A percentile compares a stretch with the other conserved stretches of the same genome.
Conservation (phyloP, 2,888 invertebrate genomes). For the Mimas tiliae region DNA sequence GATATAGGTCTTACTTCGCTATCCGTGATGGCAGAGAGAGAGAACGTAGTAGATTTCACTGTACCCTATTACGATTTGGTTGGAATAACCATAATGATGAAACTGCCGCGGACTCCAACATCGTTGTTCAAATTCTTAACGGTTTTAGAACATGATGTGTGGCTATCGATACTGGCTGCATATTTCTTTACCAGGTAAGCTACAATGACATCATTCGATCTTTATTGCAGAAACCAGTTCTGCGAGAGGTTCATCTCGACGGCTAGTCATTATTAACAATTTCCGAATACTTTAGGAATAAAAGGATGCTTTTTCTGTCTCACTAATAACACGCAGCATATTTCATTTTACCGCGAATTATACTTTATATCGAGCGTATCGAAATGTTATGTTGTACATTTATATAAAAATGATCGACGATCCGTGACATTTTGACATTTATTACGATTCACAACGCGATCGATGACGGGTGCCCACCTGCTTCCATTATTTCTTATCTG, state of each 20-base stretch:
- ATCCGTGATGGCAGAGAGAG: conserved; percentile 98
- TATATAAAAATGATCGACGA: conserved; percentile 41
- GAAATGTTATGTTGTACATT: conserved; percentile 36
- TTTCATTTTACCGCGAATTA: conserved; percentile 26
- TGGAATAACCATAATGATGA: conserved; percentile 98
- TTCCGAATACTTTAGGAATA: conserved; percentile 49
- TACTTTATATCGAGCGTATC: conserved; percentile 28
- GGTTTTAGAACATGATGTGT: conserved; percentile 97
- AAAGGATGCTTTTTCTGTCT: not conserved
- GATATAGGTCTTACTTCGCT: conserved; percentile 97
- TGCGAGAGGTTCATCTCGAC: conserved; percentile 30
- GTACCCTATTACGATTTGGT: conserved; percentile 99
- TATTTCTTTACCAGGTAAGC: conserved; percentile 95
- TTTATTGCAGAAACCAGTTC: conserved; percentile 29
- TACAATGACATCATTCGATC: conserved; percentile 47
- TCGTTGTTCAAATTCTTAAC: conserved; percentile 98
- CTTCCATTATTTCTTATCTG: conserved; percentile 71
- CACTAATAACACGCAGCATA: not conserved
- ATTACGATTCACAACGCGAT: conserved; percentile 49
- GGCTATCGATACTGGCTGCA: conserved; percentile 97
- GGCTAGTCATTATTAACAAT: conserved; percentile 38
- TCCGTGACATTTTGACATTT: conserved; percentile 55
- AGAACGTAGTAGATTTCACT: conserved; percentile 98
- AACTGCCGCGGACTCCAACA: conserved; percentile 93
- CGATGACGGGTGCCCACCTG: conserved; percentile 59